Percentiles rank a stretch among this genome's conserved stretches.
Conservation (phyloP, 2,113 vertebrate species). For the Anoplopoma fimbria region DNA sequence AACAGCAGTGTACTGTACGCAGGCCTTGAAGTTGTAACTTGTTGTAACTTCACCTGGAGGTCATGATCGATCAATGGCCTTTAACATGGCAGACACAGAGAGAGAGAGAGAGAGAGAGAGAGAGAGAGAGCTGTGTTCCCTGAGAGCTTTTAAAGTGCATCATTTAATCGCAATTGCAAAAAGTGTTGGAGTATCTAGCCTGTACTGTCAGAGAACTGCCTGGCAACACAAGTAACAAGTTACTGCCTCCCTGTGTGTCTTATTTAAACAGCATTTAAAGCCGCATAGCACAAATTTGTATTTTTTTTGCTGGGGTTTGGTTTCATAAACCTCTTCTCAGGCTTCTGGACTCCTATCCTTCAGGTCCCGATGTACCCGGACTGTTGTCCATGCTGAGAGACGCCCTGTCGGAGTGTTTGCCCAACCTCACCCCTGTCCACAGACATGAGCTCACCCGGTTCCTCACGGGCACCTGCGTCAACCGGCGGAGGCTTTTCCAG, state of each 20-base stretch:
- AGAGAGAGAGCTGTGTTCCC: background rate
- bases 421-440: slow-evolving; percentile 54
- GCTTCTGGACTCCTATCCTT: background rate
- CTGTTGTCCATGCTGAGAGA: slow-evolving; percentile 47
- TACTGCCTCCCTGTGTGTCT: too few species aligned
- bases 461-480: slow-evolving; percentile 55
- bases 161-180: too few species aligned
- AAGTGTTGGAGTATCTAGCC: too few species aligned
- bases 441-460: slow-evolving; percentile 46
- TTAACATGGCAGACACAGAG: too few species aligned
- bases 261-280: slow-evolving; percentile 10
- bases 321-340: background rate
- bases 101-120: too few species aligned
- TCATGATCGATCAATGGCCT: background rate
- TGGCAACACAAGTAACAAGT: too few species aligned
- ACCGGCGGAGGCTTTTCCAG: slow-evolving; percentile 66
- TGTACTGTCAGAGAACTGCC: too few species aligned
- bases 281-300: background rate
- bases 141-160: slow-evolving; percentile 1
- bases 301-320: background rate
- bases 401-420: slow-evolving; percentile 47
- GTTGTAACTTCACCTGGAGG: background rate
- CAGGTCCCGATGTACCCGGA: slow-evolving; percentile 49
- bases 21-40: too few species aligned
- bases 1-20: too few species aligned